Percentiles rank a stretch among this genome's conserved stretches.
Evolutionary conservation across 2,113 vertebrate genomes (phyloP).

Genomic region (Muntiacus muntjak): DNA sequence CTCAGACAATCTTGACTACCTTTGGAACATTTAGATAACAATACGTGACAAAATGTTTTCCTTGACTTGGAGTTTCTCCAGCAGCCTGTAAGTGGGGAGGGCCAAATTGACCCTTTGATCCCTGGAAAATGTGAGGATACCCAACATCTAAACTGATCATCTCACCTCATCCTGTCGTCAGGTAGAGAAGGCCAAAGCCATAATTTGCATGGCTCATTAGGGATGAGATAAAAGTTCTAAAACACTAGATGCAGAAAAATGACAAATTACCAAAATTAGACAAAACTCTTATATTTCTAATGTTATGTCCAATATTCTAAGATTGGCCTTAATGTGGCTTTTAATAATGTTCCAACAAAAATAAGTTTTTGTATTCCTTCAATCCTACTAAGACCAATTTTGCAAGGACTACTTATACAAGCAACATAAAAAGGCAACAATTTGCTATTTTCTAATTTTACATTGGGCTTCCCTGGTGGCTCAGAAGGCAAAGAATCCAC

Average conservation of each 20-base stretch:
- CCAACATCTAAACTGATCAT: not conserved
- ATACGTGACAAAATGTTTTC: not conserved
- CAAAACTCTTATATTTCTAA: not conserved
- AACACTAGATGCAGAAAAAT: not conserved
- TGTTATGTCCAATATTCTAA: not conserved
- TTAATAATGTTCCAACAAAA: constrained; percentile 6
- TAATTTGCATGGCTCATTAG: not conserved
- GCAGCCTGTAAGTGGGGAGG: not conserved
- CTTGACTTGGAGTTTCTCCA: not conserved
- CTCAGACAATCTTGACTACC: not conserved
- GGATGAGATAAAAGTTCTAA: not conserved
- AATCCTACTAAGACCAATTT: not conserved
- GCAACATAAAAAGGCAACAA: not conserved
- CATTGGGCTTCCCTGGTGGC: not conserved
- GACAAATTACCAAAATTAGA: not conserved
- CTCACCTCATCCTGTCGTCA: not conserved
- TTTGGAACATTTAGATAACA: not conserved
- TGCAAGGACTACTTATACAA: not conserved
- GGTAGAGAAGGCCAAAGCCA: not conserved
- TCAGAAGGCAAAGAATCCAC: not conserved
- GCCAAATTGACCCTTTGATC: not conserved
- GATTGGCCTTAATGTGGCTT: not conserved
- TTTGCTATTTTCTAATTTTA: constrained; percentile 11
- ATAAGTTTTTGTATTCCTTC: not conserved
- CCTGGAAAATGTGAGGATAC: not conserved